Base-by-base conservation (phyloP, 1,140 invertebrate species). In the Zaprionus kolodkinae region DNA sequence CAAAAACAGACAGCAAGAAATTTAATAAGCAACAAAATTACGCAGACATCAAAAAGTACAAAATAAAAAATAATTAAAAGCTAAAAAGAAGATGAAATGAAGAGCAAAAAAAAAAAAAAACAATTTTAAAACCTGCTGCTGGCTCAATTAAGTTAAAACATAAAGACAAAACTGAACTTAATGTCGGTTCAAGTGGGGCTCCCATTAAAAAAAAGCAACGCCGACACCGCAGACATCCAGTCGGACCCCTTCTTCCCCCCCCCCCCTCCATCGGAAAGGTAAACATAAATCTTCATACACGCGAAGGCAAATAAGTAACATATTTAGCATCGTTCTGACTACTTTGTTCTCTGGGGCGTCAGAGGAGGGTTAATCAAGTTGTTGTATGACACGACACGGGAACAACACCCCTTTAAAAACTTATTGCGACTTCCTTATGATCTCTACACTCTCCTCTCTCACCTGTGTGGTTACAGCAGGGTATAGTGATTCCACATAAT, bases 111-210 rank as follows among this genome's bases (percentile, higher is more conserved):
- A 54, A 64, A 36, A 40, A 40, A 65, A 65, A 36, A 48, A 63
- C 55, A 36, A 72, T 72, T 60, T 35, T 45, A 60, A 75, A 75
- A 76, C 74, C 74, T 76, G 69, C 63, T 76, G 57, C 33, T 56
- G 52, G 35, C 74, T 76, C 70, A 76, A 76, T 76, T 76, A 76
- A 76, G 50, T 61, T 27, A 76, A 72, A 65, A 66, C 69, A 76
- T 76, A 72, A 76, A 76, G 62, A 36, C 56, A 62, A 62, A 76
- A 72, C 48, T 76, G 62, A 76, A 67, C 70, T 73, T 52, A 15
- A 72, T 72, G 74, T 72, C 69, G 59, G 70, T 35, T 72, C 50
- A 67, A 61, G 17, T 43, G 50, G 36, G 56, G 40, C 11, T 15
- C 72, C 56, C 70, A 76, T 76, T 76, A 30, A 30, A 30, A 30